These are phyloP conservation scores for Pygoscelis antarcticus DNA, from an alignment of 2,113 vertebrate species.

Conservation along the genomic window DNA sequence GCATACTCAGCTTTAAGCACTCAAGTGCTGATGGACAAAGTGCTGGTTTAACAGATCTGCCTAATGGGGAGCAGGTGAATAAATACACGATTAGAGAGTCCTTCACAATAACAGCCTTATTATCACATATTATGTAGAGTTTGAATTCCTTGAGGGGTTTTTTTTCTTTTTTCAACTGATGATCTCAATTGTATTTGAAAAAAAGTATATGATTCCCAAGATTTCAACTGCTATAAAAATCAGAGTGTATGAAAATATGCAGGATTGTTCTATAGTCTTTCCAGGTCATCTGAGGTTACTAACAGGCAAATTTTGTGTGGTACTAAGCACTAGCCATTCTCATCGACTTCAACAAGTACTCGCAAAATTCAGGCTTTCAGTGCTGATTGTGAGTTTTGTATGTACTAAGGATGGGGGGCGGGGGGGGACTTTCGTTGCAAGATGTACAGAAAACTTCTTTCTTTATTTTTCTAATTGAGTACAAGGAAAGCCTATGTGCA, in stretches of 20 bases:
- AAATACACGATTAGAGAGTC: constrained; percentile 68
- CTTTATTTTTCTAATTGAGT: constrained; percentile 42
- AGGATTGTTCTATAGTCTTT: neutral
- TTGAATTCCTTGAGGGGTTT: constrained; percentile 11
- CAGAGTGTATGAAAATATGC: neutral
- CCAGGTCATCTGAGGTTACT: constrained; percentile 21
- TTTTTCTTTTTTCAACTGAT: neutral
- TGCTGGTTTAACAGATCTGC: constrained; percentile 71
- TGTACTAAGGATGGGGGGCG: neutral
- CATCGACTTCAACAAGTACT: neutral
- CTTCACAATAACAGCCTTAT: constrained; percentile 68
- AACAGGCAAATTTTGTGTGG: neutral
- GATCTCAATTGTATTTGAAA: constrained; percentile 11
- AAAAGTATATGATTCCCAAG: neutral
- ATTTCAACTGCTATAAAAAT: neutral
- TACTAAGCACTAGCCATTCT: neutral
- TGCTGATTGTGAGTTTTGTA: neutral
- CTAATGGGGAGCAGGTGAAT: constrained; percentile 78
- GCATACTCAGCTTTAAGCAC: constrained; percentile 70
- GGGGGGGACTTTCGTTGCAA: neutral
- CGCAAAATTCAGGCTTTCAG: constrained; percentile 10
- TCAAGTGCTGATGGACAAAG: constrained; percentile 77
- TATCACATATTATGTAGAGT: constrained; percentile 44
- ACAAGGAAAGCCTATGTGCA: constrained; percentile 61
- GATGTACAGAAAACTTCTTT: constrained; percentile 48